These are phyloP conservation scores for Tetrapedia diversipes DNA, from an alignment of 2,888 invertebrate species.

Conservation along the genomic window DNA sequence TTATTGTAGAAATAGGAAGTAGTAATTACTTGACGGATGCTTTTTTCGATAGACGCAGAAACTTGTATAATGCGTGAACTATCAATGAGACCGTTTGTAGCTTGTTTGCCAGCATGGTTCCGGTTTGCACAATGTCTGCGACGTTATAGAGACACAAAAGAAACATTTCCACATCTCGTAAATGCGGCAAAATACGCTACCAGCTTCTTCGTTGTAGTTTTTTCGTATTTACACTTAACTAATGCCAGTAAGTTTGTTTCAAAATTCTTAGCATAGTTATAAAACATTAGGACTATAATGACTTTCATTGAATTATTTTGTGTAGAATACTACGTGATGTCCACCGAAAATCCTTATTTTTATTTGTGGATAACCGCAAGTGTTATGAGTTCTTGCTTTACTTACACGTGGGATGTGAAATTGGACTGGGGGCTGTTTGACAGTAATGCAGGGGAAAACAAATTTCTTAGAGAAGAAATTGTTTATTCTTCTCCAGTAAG, in stretches of 20 bases:
- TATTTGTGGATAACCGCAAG: constrained; percentile 95
- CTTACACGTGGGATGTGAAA: constrained; percentile 98
- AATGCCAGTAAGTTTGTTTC: constrained; percentile 85
- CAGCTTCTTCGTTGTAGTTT: constrained; percentile 97
- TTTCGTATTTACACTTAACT: constrained; percentile 89
- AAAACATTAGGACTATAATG: neutral
- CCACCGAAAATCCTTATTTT: constrained; percentile 90
- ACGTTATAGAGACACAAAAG: constrained; percentile 96
- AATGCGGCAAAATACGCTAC: constrained; percentile 99
- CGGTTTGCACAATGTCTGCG: constrained; percentile 98
- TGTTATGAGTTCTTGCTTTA: constrained; percentile 95
- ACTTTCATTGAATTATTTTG: constrained; percentile 74
- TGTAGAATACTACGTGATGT: constrained; percentile 82
- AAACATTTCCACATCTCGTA: constrained; percentile 97
- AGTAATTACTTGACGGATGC: neutral
- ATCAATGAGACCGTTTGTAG: constrained; percentile 89
- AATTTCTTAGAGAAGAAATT: constrained; percentile 95
- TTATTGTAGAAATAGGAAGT: neutral
- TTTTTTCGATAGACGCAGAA: constrained; percentile 80
- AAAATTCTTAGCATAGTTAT: neutral
- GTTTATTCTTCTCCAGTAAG: constrained; percentile 96
- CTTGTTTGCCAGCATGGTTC: constrained; percentile 98
- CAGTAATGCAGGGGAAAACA: constrained; percentile 94
- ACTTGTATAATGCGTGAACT: constrained; percentile 82
- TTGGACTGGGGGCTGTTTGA: constrained; percentile 99